These are phyloP conservation scores for Itoplectis maculator DNA, from an alignment of 2,888 invertebrate species.

Conservation along the genomic window DNA sequence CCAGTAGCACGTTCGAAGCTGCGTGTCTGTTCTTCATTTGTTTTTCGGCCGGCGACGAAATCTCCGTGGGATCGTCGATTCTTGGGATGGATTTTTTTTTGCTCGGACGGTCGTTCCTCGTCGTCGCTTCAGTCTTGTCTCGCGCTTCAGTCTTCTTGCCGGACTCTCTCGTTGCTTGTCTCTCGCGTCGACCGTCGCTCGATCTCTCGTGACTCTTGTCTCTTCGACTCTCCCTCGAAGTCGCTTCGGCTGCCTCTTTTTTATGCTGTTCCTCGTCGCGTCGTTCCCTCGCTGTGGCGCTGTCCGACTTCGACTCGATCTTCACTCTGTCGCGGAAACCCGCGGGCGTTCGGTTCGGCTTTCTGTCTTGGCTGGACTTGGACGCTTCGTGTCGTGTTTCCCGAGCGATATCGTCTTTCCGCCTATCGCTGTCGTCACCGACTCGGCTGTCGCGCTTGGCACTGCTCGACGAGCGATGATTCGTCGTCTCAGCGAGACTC, in stretches of 20 bases:
- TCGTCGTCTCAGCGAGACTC: not conserved
- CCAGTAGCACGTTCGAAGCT: not conserved
- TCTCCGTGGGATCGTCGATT: not conserved
- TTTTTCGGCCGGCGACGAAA: not conserved
- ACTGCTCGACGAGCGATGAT: not conserved
- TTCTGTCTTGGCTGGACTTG: not conserved
- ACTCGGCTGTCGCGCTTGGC: not conserved
- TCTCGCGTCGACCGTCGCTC: not conserved
- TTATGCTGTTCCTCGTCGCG: not conserved
- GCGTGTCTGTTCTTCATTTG: too few species aligned
- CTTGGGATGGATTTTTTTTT: not conserved
- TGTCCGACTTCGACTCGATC: not conserved
- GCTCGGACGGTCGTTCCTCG: not conserved
- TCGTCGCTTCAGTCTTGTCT: not conserved
- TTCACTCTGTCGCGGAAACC: not conserved
- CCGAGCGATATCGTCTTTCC: not conserved
- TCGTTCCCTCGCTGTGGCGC: not conserved
- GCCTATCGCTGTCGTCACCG: not conserved
- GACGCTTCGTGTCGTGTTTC: slow-evolving; percentile 5
- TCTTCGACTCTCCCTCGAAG: not conserved
- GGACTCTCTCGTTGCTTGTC: not conserved
- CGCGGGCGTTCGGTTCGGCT: not conserved
- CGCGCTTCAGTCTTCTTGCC: not conserved
- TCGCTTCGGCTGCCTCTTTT: not conserved
- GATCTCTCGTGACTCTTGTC: not conserved